These are phyloP conservation scores for Hypothenemus hampei DNA, from an alignment of 1,140 invertebrate genomes.

Conservation along the genomic window DNA sequence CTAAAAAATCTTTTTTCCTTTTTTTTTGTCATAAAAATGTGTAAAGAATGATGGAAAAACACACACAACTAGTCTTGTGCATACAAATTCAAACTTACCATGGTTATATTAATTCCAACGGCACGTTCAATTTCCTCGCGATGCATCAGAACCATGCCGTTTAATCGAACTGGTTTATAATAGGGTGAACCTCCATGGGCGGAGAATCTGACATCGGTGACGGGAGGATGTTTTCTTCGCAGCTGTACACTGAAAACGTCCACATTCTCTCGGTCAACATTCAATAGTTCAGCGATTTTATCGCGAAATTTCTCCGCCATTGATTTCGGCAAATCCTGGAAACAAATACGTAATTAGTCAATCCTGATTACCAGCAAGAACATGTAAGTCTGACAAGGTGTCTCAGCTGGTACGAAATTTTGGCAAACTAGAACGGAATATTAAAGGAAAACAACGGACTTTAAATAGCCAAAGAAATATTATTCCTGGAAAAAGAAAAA, in stretches of 20 bases:
- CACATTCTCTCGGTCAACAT: slow-evolving; percentile 81
- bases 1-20: too few relatives aligned
- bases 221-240: slow-evolving; percentile 75
- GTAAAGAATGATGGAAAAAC: too few relatives aligned
- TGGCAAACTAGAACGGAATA: too few relatives aligned
- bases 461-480: too few relatives aligned
- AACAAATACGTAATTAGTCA: too few relatives aligned
- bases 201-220: slow-evolving; percentile 90
- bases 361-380: too few relatives aligned
- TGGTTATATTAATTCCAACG: slow-evolving; percentile 92
- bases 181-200: slow-evolving; percentile 94
- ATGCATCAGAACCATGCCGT: slow-evolving; percentile 91
- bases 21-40: too few relatives aligned
- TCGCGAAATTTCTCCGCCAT: slow-evolving; percentile 85
- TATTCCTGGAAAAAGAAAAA: too few relatives aligned
- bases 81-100: slow-evolving; percentile 59
- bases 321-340: slow-evolving; percentile 75
- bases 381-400: too few relatives aligned
- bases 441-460: too few relatives aligned
- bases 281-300: slow-evolving; percentile 78
- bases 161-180: slow-evolving; percentile 88
- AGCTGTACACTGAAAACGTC: slow-evolving; percentile 93
- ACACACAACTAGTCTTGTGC: not conserved
- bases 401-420: too few relatives aligned
- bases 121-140: slow-evolving; percentile 89